Percentiles rank a stretch among this genome's conserved stretches.
Evolutionary conservation across 2,113 vertebrate genomes (phyloP).

Genomic region (Pogonocichla stellata): DNA sequence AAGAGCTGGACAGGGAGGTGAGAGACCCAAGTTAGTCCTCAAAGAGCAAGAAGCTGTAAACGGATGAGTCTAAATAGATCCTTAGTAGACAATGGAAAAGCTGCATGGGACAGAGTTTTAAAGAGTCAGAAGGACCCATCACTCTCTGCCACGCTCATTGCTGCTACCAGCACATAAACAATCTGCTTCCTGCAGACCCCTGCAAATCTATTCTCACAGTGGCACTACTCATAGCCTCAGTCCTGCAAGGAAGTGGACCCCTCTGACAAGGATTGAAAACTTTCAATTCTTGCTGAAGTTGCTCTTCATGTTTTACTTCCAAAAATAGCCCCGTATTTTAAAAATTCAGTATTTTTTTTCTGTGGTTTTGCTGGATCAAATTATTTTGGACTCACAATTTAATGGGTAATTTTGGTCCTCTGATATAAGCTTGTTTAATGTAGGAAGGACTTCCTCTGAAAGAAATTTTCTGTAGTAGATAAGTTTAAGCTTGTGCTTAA

Average conservation of each 20-base stretch:
- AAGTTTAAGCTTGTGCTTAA: neutral
- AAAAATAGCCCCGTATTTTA: neutral
- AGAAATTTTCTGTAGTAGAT: neutral
- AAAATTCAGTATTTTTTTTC: neutral
- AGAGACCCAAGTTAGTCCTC: neutral
- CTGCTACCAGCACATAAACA: neutral
- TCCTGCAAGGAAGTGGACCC: neutral
- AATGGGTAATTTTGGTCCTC: neutral
- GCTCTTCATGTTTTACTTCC: neutral
- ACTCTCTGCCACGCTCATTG: neutral
- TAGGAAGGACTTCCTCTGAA: neutral
- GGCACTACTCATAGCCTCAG: neutral
- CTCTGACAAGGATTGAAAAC: fast-evolving
- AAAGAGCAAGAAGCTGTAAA: neutral
- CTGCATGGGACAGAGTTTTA: neutral
- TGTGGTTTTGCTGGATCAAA: neutral
- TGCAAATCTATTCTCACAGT: fast-evolving
- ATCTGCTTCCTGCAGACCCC: neutral
- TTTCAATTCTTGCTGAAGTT: neutral
- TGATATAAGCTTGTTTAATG: neutral
- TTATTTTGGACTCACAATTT: neutral
- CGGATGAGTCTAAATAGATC: neutral
- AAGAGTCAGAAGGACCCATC: neutral
- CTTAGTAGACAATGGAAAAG: neutral
- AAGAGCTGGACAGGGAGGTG: neutral